A percentile compares a stretch with the other conserved stretches of the same genome.
These are phyloP conservation scores for Madoqua kirkii DNA, from an alignment of 2,113 vertebrate species.

Conservation along the genomic window DNA sequence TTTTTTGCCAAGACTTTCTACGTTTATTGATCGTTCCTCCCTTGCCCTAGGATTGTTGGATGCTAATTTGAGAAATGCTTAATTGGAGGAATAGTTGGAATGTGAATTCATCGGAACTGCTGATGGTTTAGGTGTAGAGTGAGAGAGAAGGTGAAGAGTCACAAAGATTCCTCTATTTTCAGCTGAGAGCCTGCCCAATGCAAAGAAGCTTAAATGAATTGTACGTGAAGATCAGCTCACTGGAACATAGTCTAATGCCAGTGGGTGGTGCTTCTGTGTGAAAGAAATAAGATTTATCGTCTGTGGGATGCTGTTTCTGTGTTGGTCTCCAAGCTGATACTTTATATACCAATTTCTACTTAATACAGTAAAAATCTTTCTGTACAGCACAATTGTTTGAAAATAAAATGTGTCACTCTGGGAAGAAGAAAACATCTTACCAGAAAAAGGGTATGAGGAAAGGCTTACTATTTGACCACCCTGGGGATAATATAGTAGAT, in stretches of 20 bases:
- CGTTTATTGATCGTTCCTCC: background rate
- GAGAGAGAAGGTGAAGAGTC: background rate
- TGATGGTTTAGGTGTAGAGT: background rate
- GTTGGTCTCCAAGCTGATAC: background rate
- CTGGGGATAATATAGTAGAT: background rate
- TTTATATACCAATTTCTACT: background rate
- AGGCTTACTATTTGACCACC: background rate
- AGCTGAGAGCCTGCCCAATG: background rate
- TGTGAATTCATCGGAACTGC: background rate
- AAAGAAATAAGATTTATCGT: background rate
- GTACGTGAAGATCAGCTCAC: background rate
- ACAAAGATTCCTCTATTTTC: background rate
- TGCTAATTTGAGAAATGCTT: constrained; percentile 23
- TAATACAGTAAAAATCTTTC: background rate
- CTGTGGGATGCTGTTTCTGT: background rate
- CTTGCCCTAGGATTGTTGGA: background rate
- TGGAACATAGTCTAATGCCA: background rate
- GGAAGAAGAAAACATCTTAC: background rate
- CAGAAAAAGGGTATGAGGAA: background rate
- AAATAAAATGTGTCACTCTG: background rate
- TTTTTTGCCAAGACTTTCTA: background rate
- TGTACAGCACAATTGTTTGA: background rate
- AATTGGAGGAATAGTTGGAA: constrained; percentile 22
- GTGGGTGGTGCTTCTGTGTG: background rate
- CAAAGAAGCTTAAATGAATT: constrained; percentile 10